Conservation (phyloP, 2,113 vertebrate genomes). For the Circaetus gallicus region DNA sequence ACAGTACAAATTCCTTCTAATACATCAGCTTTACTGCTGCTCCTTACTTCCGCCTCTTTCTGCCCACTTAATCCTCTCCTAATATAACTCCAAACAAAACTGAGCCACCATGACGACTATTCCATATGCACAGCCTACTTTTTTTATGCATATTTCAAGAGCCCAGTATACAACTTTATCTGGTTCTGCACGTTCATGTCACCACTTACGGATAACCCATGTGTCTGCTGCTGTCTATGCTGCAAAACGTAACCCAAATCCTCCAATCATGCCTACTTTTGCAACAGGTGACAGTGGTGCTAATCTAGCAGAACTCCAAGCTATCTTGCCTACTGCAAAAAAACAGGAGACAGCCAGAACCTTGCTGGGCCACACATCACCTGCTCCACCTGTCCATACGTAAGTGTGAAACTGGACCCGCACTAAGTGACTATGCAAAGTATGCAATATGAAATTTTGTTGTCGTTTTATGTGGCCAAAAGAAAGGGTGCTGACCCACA, state of each 20-base stretch:
- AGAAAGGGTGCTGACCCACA: not conserved
- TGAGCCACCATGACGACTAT: not conserved
- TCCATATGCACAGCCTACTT: not conserved
- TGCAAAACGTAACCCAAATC: not conserved
- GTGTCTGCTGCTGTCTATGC: not conserved
- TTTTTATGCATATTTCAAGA: not conserved
- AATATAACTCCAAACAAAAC: not conserved
- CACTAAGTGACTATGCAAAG: not conserved
- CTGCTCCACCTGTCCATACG: not conserved
- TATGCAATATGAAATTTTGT: not conserved
- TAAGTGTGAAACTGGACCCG: not conserved
- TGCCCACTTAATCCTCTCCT: not conserved
- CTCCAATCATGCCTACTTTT: not conserved
- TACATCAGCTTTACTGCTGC: not conserved
- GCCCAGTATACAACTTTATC: not conserved
- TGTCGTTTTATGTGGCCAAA: not conserved
- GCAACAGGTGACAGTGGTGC: not conserved
- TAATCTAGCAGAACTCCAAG: not conserved
- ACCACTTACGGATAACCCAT: not conserved
- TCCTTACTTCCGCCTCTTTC: not conserved
- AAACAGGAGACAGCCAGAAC: not conserved
- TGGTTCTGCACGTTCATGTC: not conserved
- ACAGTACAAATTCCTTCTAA: not conserved
- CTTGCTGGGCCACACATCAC: not conserved
- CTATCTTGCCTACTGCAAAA: not conserved